A percentile compares a stretch with the other conserved stretches of the same genome.
Conservation (phyloP, 2,797 vertebrate genomes). For the Chaenodraco wilsoni region DNA sequence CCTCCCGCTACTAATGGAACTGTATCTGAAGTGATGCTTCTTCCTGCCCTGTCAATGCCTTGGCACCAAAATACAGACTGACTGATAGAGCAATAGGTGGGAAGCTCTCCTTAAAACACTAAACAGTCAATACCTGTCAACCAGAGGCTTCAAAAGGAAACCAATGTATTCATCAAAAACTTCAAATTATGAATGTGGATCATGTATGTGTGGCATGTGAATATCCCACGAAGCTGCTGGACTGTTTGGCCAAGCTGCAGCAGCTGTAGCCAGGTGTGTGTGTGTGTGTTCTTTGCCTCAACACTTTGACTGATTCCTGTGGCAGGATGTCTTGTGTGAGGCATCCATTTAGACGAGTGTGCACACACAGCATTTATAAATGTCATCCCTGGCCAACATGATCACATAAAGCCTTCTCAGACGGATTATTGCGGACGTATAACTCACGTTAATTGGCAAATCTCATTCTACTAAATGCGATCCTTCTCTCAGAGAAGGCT, state of each 20-base stretch:
- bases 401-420: constrained; percentile 78
- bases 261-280: background rate
- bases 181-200: constrained; percentile 36
- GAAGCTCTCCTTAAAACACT: constrained; percentile 67
- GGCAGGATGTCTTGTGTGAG: constrained; percentile 67
- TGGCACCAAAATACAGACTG: constrained; percentile 61
- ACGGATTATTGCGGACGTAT: constrained; percentile 74
- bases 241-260: constrained; percentile 28
- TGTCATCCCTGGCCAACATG: constrained; percentile 79
- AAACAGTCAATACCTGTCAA: constrained; percentile 63
- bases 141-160: constrained; percentile 41
- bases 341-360: constrained; percentile 79
- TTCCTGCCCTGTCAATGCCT: constrained; percentile 60
- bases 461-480: constrained; percentile 73
- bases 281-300: constrained; percentile 33
- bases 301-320: constrained; percentile 76
- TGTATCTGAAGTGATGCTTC: constrained; percentile 58
- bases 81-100: constrained; percentile 47
- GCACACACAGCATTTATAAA: constrained; percentile 85
- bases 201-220: constrained; percentile 3
- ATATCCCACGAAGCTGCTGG: background rate
- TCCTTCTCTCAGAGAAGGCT: constrained; percentile 68
- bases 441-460: constrained; percentile 81
- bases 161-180: constrained; percentile 46
- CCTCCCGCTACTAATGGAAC: constrained; percentile 57